Percentiles rank a stretch among this genome's conserved stretches.
These are phyloP conservation scores for Hedya salicella DNA, from an alignment of 2,888 invertebrate species.

Conservation along the genomic window DNA sequence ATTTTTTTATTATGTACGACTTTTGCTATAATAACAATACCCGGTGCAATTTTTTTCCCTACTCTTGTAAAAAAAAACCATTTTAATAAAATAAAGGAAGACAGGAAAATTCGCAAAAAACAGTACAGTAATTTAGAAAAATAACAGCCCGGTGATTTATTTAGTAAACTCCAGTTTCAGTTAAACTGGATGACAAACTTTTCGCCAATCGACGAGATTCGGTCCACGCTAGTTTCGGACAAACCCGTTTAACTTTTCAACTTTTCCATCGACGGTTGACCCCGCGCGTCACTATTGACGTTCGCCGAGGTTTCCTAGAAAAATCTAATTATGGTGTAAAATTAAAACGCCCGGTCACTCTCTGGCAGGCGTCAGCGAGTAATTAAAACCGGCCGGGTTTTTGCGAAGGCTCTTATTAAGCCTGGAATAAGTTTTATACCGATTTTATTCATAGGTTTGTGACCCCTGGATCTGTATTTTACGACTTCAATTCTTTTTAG, in stretches of 20 bases:
- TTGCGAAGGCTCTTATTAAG: constrained; percentile 47
- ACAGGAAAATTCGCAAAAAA: not conserved
- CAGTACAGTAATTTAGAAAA: constrained; percentile 1
- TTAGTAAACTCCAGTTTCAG: constrained; percentile 15
- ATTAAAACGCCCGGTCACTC: constrained; percentile 65
- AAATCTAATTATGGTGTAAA: constrained; percentile 73
- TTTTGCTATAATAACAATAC: too few relatives aligned
- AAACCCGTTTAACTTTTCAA: constrained; percentile 20
- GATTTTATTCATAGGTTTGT: constrained; percentile 26
- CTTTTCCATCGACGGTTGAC: constrained; percentile 15
- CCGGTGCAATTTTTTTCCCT: too few relatives aligned
- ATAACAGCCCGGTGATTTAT: not conserved
- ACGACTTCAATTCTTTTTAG: not conserved
- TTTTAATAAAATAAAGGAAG: too few relatives aligned
- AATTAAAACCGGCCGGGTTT: constrained; percentile 67
- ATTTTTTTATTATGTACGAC: too few relatives aligned
- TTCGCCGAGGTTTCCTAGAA: constrained; percentile 54
- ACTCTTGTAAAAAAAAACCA: too few relatives aligned
- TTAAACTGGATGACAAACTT: constrained; percentile 19
- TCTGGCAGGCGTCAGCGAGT: constrained; percentile 57
- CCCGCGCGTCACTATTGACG: constrained; percentile 26
- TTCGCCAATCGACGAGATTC: constrained; percentile 12
- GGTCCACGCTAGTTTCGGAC: constrained; percentile 20
- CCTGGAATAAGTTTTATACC: constrained; percentile 25
- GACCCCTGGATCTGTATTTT: constrained; percentile 21